phyloP scores from a whole-genome alignment of 2,888 invertebrate genomes.

The Cosmia pyralina region DNA sequence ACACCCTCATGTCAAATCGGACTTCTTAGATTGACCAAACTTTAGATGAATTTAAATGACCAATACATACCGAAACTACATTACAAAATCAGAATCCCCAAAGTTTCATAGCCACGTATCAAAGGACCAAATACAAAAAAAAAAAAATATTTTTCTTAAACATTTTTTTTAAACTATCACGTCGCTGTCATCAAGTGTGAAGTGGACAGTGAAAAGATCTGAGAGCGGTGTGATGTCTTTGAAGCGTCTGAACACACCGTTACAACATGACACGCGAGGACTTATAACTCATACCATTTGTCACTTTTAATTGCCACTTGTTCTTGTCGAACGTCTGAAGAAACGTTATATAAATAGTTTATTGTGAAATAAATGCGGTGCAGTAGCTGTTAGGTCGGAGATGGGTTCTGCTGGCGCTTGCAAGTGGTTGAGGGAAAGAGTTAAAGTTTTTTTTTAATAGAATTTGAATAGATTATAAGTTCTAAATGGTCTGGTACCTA shows the following conservation, averaged over 20 bases:
- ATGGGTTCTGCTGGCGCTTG: constrained; percentile 1
- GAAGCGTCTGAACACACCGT: constrained; percentile 75
- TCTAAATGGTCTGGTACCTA: too few relatives aligned
- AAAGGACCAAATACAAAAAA: constrained; percentile 39
- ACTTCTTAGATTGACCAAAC: too few relatives aligned
- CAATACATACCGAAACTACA: too few relatives aligned
- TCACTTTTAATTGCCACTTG: constrained; percentile 90
- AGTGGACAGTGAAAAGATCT: constrained; percentile 81
- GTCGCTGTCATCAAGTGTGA: constrained; percentile 65
- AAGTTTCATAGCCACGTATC: neutral
- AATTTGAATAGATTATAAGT: too few relatives aligned
- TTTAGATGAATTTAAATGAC: constrained; percentile 9
- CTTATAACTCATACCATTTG: constrained; percentile 86
- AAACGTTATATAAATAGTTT: constrained; percentile 86
- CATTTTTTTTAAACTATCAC: constrained; percentile 60
- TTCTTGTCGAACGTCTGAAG: constrained; percentile 84
- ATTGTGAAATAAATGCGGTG: constrained; percentile 79
- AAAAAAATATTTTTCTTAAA: constrained; percentile 51
- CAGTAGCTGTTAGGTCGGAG: constrained; percentile 11
- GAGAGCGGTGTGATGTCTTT: constrained; percentile 72
- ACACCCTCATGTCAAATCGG: too few relatives aligned
- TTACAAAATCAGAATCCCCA: neutral
- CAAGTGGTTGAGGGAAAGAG: neutral
- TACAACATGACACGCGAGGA: constrained; percentile 73
- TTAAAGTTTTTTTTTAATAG: neutral